Base-by-base conservation (phyloP, 2,113 vertebrate species). In the Sarotherodon lohbergeri region DNA sequence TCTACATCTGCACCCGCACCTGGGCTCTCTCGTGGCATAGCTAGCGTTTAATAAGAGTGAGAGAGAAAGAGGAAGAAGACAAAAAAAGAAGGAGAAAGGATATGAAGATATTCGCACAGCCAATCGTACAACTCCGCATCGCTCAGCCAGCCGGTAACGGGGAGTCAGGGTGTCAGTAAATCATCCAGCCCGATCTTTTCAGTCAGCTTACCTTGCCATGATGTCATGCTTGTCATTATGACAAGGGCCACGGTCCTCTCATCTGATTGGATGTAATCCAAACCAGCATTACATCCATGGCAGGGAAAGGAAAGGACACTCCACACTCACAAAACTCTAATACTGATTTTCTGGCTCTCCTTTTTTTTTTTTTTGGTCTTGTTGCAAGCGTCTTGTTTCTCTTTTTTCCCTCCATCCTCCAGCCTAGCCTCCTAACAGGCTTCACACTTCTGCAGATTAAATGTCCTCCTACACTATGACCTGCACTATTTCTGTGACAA, bases 221-320 rank as follows among this genome's bases (percentile, higher is more conserved):
- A 95, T 94, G 94, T 95, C 94, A 95, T 10, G 71, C 59, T 55
- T 88, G 92, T 90, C 92, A 50, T 88, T 83, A 88, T 95, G 95
- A 94, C 94, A 93, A 43, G 92, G 92, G 88, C 87, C 68, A 29
- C n/a, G 14, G 63, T 94, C 89, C 92, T 86, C 92, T 57, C 41
- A 85, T 92, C 93, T 95, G 94, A 94, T 96, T 95, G 94, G 94
- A 91, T 76, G 52, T 82, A 29, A 10, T 91, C 91, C 90, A 78
- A 80, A 87, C 29, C 85, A 83, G 79, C 39, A 11, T 88, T 89
- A 88, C 86, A 88, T 95, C 95, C 94, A 82, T 9, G 57, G 82
- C 78, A 88, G 90, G 57, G 78, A 84, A 92, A 66, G 81, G 22
- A 59, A 66, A 78, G 46, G 73, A 85, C 16, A 63, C 17, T 83